These are phyloP conservation scores for Anthonomus grandis DNA, from an alignment of 1,140 invertebrate genomes.

Conservation along the genomic window DNA sequence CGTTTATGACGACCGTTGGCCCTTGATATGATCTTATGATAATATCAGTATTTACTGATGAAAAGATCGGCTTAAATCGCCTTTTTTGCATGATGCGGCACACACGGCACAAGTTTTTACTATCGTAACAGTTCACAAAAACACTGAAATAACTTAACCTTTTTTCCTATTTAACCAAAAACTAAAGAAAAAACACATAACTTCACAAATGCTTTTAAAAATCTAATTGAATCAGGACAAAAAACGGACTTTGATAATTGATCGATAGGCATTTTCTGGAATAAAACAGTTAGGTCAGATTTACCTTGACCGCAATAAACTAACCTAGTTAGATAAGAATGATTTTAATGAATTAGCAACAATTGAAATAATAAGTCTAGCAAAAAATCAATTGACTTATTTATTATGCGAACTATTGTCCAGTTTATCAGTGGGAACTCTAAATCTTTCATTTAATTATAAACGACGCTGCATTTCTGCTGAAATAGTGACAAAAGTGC, in stretches of 20 bases:
- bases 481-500: slow-evolving; percentile 21
- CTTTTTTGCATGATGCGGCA: too few relatives aligned
- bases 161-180: too few relatives aligned
- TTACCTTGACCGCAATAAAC: slow-evolving; percentile 38
- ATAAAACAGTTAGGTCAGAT: slow-evolving; percentile 33
- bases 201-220: slow-evolving; percentile 36
- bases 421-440: slow-evolving; percentile 13
- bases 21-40: too few relatives aligned
- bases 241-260: slow-evolving; percentile 24
- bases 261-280: slow-evolving; percentile 32
- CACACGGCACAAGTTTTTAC: too few relatives aligned
- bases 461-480: slow-evolving; percentile 29
- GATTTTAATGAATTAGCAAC: slow-evolving; percentile 28
- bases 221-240: slow-evolving; percentile 30
- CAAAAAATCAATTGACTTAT: slow-evolving; percentile 31
- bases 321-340: slow-evolving; percentile 23
- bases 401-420: slow-evolving; percentile 20
- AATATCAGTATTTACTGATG: too few relatives aligned
- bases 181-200: too few relatives aligned
- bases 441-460: slow-evolving; percentile 28
- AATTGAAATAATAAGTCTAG: slow-evolving; percentile 32
- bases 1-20: too few relatives aligned
- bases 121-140: too few relatives aligned
- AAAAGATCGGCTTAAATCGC: too few relatives aligned
- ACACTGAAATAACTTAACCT: too few relatives aligned